A percentile compares a stretch with the other conserved stretches of the same genome.
Conservation (phyloP, 2,113 vertebrate genomes). For the Sinocyclocheilus anshuiensis region DNA sequence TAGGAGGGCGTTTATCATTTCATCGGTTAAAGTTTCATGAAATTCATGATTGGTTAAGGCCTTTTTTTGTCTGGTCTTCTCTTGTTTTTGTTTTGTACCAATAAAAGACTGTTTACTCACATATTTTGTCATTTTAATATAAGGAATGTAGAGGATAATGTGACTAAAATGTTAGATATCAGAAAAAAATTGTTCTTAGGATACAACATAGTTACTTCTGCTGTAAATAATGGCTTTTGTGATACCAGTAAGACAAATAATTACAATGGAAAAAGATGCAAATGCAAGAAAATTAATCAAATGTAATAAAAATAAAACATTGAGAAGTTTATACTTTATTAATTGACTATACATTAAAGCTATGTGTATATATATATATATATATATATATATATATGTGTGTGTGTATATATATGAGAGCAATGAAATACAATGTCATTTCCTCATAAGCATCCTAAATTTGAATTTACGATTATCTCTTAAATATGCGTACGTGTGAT, state of each 20-base stretch:
- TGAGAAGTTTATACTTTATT: too few relatives aligned
- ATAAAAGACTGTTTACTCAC: constrained; percentile 67
- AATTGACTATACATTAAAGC: too few relatives aligned
- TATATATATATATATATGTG: too few relatives aligned
- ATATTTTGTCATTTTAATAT: background rate
- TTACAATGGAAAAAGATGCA: background rate
- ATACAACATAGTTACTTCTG: background rate
- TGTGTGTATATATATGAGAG: too few relatives aligned
- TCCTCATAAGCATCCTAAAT: too few relatives aligned
- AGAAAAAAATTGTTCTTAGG: too few relatives aligned
- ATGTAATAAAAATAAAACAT: too few relatives aligned
- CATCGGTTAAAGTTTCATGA: constrained; percentile 67
- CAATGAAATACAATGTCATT: too few relatives aligned
- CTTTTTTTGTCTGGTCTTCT: constrained; percentile 57
- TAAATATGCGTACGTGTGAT: too few relatives aligned
- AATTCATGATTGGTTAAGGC: constrained; percentile 69
- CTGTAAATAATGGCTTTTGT: background rate
- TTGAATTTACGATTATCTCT: too few relatives aligned
- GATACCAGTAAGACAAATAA: background rate
- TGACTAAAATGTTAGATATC: background rate
- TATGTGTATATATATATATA: too few relatives aligned
- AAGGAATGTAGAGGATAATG: background rate
- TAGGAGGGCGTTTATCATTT: constrained; percentile 59
- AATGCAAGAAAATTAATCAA: background rate
- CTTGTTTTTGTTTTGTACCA: constrained; percentile 69